Evolutionary conservation across 2,113 vertebrate genomes (phyloP), one percentile per base, ranked within the genome.

Genomic region (Paralichthys olivaceus): DNA sequence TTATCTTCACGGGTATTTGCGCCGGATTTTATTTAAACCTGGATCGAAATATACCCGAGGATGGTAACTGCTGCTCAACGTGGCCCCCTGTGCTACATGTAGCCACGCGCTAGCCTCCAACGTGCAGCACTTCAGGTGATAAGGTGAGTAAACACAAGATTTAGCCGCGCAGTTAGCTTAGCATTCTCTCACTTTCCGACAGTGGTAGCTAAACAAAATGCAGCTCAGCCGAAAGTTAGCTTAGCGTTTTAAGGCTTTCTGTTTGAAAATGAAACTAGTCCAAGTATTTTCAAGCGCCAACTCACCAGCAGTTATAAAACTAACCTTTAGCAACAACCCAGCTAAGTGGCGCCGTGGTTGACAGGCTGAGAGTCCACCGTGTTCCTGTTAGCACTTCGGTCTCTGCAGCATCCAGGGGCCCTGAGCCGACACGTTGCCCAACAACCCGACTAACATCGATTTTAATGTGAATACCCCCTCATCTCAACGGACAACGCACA

Each of bases 81-180:
- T 45, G 43, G 14, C 4, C 3, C 17, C 17, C 17, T 15, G 19
- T 1, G 22, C 15, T 5, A 14, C 19, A 29, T 29, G 5, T 22
- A 49, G 59, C 13, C 7, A 1, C 6, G 9, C 7, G 0, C 19
- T 7, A 22, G 1, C 3, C 9, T 28, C 25, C n/a, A n/a, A 62
- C 19, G 63, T 2, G 23, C 37, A 11, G 23, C 15, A 26, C 2
- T 2, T 4, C 0, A 1, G 2, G 9, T 1, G 20, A 7, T 8
- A 6, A 17, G 13, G 5, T 43, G 4, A 11, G 8, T 28, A 19
- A 8, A 15, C 23, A 15, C 11, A 5, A 7, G 5, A n/a, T 13
- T 47, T 43, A 58, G 61, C 69, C 43, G 14, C 20, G 43, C 40
- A 2, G 28, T 72, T 85, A 88, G 83, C 83, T 71, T 85, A 74